These are phyloP conservation scores for Aphis craccivora DNA, from an alignment of 1,140 invertebrate species.

Conservation along the genomic window DNA sequence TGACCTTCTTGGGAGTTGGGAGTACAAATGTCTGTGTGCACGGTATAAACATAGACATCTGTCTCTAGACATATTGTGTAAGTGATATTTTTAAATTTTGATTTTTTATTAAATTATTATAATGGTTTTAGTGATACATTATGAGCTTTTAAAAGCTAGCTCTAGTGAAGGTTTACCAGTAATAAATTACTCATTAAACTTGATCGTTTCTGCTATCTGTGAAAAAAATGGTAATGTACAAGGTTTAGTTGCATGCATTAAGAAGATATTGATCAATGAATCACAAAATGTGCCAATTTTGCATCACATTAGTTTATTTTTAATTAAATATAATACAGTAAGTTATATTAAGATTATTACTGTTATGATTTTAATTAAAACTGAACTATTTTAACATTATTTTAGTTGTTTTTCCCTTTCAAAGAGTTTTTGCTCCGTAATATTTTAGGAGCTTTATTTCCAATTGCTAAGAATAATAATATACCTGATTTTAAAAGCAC, in stretches of 20 bases:
- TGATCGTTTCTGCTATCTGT: conserved; percentile 37
- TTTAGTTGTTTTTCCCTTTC: conserved; percentile 42
- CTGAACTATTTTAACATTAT: background rate
- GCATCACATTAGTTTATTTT: conserved; percentile 49
- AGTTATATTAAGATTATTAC: background rate
- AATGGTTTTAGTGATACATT: conserved; percentile 20
- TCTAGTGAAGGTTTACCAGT: conserved; percentile 36
- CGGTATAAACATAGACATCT: background rate
- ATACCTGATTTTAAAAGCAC: conserved; percentile 42
- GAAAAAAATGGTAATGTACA: conserved; percentile 23
- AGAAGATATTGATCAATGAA: conserved; percentile 41
- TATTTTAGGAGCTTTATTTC: conserved; percentile 36
- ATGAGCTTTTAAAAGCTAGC: conserved; percentile 46
- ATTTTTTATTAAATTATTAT: background rate
- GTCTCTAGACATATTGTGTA: background rate
- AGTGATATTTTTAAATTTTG: background rate
- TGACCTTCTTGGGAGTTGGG: background rate
- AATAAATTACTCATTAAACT: conserved; percentile 43
- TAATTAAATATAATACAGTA: conserved; percentile 53
- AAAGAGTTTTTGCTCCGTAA: conserved; percentile 36
- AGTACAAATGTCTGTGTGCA: background rate
- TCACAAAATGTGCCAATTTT: conserved; percentile 45
- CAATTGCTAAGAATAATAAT: conserved; percentile 53
- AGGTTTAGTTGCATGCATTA: conserved; percentile 25
- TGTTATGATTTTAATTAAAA: background rate